Evolutionary conservation across 2,113 vertebrate species (phyloP).

Genomic region (Protomyctophum bolini): DNA sequence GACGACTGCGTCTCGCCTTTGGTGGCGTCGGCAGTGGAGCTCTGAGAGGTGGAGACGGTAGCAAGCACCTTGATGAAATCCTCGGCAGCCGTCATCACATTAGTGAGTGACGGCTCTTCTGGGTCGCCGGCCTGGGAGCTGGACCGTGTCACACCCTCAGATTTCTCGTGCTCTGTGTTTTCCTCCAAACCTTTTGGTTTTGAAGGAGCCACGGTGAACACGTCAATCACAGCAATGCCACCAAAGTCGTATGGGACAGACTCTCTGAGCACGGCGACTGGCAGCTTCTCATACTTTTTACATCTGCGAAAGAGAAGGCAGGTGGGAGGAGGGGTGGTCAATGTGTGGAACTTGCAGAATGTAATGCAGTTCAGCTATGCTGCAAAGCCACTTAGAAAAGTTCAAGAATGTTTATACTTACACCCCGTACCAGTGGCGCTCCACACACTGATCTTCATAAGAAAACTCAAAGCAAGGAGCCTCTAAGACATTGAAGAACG

Average conservation of each 20-base stretch:
- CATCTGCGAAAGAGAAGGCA: conserved; percentile 76
- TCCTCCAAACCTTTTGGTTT: conserved; percentile 31
- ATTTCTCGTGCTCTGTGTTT: conserved; percentile 37
- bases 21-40: conserved; percentile 55
- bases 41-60: conserved; percentile 79
- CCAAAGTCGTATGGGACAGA: conserved; percentile 86
- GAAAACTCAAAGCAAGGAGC: conserved; percentile 88
- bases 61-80: conserved; percentile 84
- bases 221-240: conserved; percentile 82
- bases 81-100: conserved; percentile 67
- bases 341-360: background rate
- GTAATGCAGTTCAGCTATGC: background rate
- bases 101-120: conserved; percentile 67
- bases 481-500: conserved; percentile 89
- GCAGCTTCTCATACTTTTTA: conserved; percentile 82
- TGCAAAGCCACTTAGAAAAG: conserved; percentile 20
- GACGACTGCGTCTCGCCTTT: conserved; percentile 62
- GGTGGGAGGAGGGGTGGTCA: background rate
- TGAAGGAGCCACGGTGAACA: conserved; percentile 61
- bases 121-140: conserved; percentile 37
- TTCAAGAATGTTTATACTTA: conserved; percentile 75
- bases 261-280: conserved; percentile 81
- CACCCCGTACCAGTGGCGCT: conserved; percentile 90
- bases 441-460: conserved; percentile 86
- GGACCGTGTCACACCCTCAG: conserved; percentile 50